Percentiles rank a stretch among this genome's conserved stretches.
Conservation (phyloP, 2,888 invertebrate species). For the Marronus borbonicus region DNA sequence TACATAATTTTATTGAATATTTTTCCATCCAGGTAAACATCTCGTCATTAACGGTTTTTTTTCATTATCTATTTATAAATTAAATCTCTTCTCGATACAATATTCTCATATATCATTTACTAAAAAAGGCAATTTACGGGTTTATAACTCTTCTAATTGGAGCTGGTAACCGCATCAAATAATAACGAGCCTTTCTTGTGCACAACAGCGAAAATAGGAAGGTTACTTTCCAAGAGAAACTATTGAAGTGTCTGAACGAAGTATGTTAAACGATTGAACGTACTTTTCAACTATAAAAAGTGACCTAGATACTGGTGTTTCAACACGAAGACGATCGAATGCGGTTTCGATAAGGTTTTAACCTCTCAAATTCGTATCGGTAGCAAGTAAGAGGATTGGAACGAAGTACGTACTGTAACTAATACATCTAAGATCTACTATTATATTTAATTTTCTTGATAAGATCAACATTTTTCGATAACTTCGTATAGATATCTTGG, state of each 20-base stretch:
- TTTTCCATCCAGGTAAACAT: too few relatives aligned
- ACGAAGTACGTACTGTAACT: not conserved
- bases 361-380: not conserved
- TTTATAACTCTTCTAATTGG: constrained; percentile 2
- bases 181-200: constrained; percentile 24
- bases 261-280: constrained; percentile 26
- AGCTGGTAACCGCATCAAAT: not conserved
- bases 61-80: too few relatives aligned
- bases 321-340: constrained; percentile 11
- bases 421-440: too few relatives aligned
- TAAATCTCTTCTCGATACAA: too few relatives aligned
- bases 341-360: constrained; percentile 9
- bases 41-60: too few relatives aligned
- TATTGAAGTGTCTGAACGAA: constrained; percentile 18
- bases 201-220: constrained; percentile 34
- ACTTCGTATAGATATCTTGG: too few relatives aligned
- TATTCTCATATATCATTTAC: not conserved
- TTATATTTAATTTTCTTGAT: too few relatives aligned
- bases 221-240: constrained; percentile 42
- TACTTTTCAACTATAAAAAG: constrained; percentile 6
- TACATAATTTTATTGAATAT: too few relatives aligned
- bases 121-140: constrained; percentile 8
- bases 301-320: constrained; percentile 20
- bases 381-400: not conserved
- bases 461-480: too few relatives aligned